Percentiles rank a stretch among this genome's conserved stretches.
These are phyloP conservation scores for Anhinga rufa DNA, from an alignment of 2,113 vertebrate genomes.

Conservation along the genomic window DNA sequence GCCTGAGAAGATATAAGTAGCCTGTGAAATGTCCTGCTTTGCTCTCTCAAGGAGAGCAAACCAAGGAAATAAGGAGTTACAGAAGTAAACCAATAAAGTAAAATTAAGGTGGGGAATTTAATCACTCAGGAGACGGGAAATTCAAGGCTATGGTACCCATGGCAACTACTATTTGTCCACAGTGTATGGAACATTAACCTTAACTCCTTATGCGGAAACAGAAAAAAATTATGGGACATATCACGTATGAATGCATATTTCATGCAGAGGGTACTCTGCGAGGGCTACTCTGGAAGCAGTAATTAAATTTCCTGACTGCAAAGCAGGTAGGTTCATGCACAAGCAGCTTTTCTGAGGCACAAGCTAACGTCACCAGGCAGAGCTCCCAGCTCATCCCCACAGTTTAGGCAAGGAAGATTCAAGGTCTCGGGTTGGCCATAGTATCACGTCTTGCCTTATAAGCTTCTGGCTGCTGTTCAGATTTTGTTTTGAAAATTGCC, in stretches of 20 bases:
- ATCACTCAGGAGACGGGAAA: slow-evolving; percentile 32
- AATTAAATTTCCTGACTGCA: slow-evolving; percentile 28
- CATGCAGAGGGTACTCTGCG: not conserved
- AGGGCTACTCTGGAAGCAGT: not conserved
- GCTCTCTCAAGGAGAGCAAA: not conserved
- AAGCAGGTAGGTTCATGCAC: not conserved
- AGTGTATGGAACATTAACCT: slow-evolving; percentile 48
- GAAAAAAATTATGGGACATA: not conserved
- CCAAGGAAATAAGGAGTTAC: slow-evolving; percentile 8
- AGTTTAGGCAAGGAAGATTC: not conserved
- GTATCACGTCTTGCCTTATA: not conserved
- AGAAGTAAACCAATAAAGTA: slow-evolving; percentile 33
- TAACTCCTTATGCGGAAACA: slow-evolving; percentile 12
- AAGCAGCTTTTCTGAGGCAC: not conserved
- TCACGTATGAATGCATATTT: not conserved
- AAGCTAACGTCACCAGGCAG: not conserved
- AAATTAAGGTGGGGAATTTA: slow-evolving; percentile 46
- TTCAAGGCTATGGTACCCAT: slow-evolving; percentile 21
- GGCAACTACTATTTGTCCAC: slow-evolving; percentile 32
- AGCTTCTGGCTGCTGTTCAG: not conserved
- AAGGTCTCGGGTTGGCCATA: not conserved
- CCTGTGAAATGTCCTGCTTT: not conserved
- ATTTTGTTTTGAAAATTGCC: slow-evolving; percentile 18
- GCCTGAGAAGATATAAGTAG: not conserved
- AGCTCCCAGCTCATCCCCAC: not conserved